A percentile compares a stretch with the other conserved stretches of the same genome.
These are phyloP conservation scores for Epicampocera succincta DNA, from an alignment of 2,888 invertebrate genomes.

Conservation along the genomic window DNA sequence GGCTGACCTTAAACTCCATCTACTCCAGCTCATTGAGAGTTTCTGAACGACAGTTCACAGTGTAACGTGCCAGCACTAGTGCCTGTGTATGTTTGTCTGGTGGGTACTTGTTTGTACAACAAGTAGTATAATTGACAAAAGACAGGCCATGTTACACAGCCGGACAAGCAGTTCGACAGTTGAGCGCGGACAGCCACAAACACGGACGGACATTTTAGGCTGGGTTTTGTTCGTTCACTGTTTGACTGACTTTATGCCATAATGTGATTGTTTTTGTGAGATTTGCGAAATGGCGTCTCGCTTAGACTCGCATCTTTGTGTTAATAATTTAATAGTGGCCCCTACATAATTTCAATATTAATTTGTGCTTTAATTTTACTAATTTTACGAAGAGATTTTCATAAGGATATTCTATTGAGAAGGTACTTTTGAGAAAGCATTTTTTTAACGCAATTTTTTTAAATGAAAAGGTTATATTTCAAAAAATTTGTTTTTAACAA, in stretches of 20 bases:
- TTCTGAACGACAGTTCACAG: conserved; percentile 12
- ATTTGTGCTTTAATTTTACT: not conserved
- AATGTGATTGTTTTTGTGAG: conserved; percentile 23
- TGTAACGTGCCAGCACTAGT: not conserved
- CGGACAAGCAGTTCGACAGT: conserved; percentile 18
- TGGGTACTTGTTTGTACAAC: conserved; percentile 26
- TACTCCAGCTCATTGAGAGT: conserved; percentile 31
- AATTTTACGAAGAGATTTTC: not conserved
- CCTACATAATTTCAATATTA: not conserved
- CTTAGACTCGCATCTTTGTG: too few relatives aligned
- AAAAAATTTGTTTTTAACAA: too few relatives aligned
- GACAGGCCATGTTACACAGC: conserved; percentile 34
- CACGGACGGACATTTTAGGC: conserved; percentile 17
- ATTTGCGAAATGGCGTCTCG: too few relatives aligned
- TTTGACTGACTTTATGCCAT: conserved; percentile 15
- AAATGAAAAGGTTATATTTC: too few relatives aligned
- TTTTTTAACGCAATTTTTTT: too few relatives aligned
- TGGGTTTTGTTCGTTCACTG: conserved; percentile 8
- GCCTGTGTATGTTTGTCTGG: not conserved
- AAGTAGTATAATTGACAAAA: conserved; percentile 56
- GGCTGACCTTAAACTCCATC: conserved; percentile 68
- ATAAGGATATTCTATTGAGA: not conserved
- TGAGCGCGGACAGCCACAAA: not conserved
- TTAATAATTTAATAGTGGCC: too few relatives aligned
- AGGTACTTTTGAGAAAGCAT: not conserved